phyloP scores from a whole-genome alignment of 2,797 vertebrate genomes.

The Allobates femoralis region DNA sequence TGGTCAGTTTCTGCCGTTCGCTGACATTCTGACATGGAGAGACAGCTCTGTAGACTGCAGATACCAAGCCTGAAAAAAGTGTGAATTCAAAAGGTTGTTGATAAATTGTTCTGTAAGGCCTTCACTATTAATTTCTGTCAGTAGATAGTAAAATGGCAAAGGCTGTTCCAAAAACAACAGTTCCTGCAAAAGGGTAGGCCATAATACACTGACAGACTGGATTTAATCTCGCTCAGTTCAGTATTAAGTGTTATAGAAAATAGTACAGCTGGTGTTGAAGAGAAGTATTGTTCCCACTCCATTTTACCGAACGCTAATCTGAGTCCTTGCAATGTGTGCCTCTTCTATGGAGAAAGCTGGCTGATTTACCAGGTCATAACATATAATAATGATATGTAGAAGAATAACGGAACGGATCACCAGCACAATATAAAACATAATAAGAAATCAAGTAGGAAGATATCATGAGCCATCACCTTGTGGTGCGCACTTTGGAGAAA shows the following conservation, averaged over 20 bases:
- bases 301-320: slow-evolving; percentile 65
- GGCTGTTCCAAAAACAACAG: slow-evolving; percentile 90
- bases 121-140: slow-evolving; percentile 86
- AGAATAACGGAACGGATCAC: slow-evolving; percentile 21
- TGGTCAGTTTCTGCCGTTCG: slow-evolving; percentile 72
- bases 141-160: slow-evolving; percentile 82
- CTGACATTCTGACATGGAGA: slow-evolving; percentile 74
- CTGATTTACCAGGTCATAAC: slow-evolving; percentile 58
- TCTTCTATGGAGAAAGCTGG: slow-evolving; percentile 40
- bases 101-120: slow-evolving; percentile 79
- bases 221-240: slow-evolving; percentile 83
- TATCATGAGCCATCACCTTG: slow-evolving; percentile 12
- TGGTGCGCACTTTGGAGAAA: slow-evolving; percentile 3
- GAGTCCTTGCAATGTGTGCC: slow-evolving; percentile 48
- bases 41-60: slow-evolving; percentile 69
- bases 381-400: slow-evolving; percentile 47
- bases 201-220: slow-evolving; percentile 83
- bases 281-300: slow-evolving; percentile 75
- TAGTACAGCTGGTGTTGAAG: slow-evolving; percentile 82
- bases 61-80: slow-evolving; percentile 71
- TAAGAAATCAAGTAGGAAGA: neutral
- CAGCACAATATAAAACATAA: neutral
- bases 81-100: slow-evolving; percentile 76
- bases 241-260: slow-evolving; percentile 81
- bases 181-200: slow-evolving; percentile 78